Conservation (phyloP, 2,888 invertebrate genomes). For the Opisthograptis luteolata region DNA sequence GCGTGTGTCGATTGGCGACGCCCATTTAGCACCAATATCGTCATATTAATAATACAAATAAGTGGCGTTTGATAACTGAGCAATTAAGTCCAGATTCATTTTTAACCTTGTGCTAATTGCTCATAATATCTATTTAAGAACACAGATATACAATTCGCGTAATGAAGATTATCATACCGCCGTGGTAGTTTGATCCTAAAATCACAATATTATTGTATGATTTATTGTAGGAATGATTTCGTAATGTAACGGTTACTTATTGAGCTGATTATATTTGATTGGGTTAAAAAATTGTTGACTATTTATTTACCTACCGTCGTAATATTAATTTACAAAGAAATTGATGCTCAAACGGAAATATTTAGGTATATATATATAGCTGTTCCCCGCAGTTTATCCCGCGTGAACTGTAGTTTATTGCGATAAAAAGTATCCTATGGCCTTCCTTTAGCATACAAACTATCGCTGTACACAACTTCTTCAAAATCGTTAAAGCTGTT, state of each 20-base stretch:
- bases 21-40: slow-evolving; percentile 28
- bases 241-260: not conserved
- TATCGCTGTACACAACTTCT: no score
- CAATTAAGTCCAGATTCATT: slow-evolving; percentile 13
- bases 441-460: no score
- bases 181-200: slow-evolving; percentile 6
- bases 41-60: slow-evolving; percentile 9
- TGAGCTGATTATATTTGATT: not conserved
- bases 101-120: slow-evolving; percentile 16
- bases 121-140: slow-evolving; percentile 3
- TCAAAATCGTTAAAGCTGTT: no score
- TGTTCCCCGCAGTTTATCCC: no score
- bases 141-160: slow-evolving; percentile 7
- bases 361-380: no score
- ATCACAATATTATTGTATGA: slow-evolving; percentile 3
- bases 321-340: no score
- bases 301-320: no score
- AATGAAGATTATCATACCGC: slow-evolving; percentile 5
- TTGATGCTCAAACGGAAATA: no score
- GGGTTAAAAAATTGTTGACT: no score
- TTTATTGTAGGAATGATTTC: slow-evolving; percentile 4
- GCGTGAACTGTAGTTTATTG: no score
- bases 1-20: slow-evolving; percentile 22
- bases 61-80: slow-evolving; percentile 6
- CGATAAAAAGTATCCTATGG: no score